These are phyloP conservation scores for Heliothis peltigera DNA, from an alignment of 2,888 invertebrate species.

Conservation along the genomic window DNA sequence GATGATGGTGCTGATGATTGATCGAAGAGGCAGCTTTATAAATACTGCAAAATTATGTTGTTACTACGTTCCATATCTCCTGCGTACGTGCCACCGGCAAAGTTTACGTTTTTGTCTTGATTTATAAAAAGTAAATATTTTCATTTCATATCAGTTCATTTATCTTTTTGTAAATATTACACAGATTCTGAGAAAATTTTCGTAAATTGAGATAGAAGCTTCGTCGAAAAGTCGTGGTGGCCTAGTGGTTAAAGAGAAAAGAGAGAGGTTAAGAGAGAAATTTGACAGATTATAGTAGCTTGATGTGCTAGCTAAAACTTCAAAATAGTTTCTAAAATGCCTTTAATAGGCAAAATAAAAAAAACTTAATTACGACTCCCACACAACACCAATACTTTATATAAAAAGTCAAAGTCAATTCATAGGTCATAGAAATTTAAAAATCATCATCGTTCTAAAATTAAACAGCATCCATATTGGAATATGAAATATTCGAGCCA, in stretches of 20 bases:
- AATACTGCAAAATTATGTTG: not conserved
- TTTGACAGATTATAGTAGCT: no score
- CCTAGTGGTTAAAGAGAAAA: no score
- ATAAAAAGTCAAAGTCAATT: no score
- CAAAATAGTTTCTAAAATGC: no score
- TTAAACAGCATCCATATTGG: conserved; percentile 27
- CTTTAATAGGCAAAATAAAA: no score
- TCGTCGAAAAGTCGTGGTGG: no score
- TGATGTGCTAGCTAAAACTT: no score
- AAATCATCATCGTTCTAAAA: conserved; percentile 22
- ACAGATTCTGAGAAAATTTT: conserved; percentile 23
- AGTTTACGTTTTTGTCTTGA: conserved; percentile 21
- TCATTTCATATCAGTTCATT: conserved; percentile 31
- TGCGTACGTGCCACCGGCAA: conserved; percentile 33
- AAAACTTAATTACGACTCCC: no score
- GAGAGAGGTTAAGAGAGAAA: no score
- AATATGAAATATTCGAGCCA: conserved; percentile 28
- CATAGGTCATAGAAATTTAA: not conserved
- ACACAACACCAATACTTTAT: no score
- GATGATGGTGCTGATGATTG: no score
- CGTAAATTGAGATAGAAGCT: conserved; percentile 17
- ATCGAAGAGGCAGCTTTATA: no score
- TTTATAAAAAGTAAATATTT: conserved; percentile 43
- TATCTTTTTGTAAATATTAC: conserved; percentile 21
- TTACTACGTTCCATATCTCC: conserved; percentile 2